Evolutionary conservation across 1,140 invertebrate genomes (phyloP), one percentile per base, ranked within the genome.

Genomic region (Eubasilissa regina): DNA sequence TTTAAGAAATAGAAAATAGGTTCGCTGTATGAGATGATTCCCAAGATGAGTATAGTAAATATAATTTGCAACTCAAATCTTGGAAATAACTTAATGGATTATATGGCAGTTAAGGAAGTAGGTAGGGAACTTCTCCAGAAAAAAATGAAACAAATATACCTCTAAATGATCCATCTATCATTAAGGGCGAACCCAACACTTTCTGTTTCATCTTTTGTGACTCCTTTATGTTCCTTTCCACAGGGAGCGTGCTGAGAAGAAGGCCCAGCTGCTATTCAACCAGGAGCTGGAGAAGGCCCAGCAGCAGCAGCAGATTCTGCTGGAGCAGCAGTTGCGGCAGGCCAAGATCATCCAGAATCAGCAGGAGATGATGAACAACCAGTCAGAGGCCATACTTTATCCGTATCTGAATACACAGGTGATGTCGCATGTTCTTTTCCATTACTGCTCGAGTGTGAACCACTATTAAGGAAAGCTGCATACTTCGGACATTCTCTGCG

Each of bases 221-320:
- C 35, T 21, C 4, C 12, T n/a, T 62, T 15, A 6, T 35, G 35
- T 19, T 3, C 60, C 17, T 62, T 11, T 64, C 35, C 17, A 17
- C 60, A 92, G 91, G 70, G 91, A 92, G 83, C 86, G 91, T 45
- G 87, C 88, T 17, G 90, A 91, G 84, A 90, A 90, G 81, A 91
- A 91, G 84, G 88, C 89, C 0, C 90, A 91, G 84, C 89, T 93
- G 83, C 85, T 91, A 79, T 91, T 90, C 82, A 91, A 91, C 82
- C 90, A 93, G 75, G 91, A 92, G 84, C 89, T 91, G 81, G 90
- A 90, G 76, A 86, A 90, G 75, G 89, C 90, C 82, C 90, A 91
- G 62, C 87, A 90, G 45, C 89, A 90, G 70, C 88, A 90, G 74
- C 90, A 89, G 81, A 84, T 88, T 55, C 83, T 90, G 6, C 82